Conservation (phyloP, 2,113 vertebrate species). For the Xenotilapia flavipinnis region DNA sequence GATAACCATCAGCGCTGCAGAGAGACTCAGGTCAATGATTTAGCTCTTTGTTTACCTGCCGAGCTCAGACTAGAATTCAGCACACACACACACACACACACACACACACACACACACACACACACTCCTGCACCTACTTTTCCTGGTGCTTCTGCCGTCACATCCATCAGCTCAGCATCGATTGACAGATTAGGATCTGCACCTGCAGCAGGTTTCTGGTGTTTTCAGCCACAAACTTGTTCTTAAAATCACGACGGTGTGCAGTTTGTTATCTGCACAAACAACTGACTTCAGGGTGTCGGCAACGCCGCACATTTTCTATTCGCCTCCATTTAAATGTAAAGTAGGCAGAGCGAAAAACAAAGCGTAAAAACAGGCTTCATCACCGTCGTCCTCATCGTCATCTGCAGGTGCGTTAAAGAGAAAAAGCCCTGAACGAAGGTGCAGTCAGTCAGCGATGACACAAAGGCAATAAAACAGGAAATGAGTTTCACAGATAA, state of each 20-base stretch:
- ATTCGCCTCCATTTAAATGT: background rate
- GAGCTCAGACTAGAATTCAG: background rate
- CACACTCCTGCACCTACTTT: background rate
- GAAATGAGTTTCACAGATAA: background rate
- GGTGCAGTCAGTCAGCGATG: background rate
- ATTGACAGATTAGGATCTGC: constrained; percentile 13
- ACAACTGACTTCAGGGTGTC: background rate
- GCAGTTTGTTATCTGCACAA: background rate
- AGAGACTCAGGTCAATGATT: background rate
- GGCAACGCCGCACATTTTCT: background rate
- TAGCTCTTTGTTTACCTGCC: background rate
- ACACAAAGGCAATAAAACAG: background rate
- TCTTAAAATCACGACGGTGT: background rate
- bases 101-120: background rate
- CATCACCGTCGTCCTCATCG: background rate
- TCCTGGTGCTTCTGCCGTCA: background rate
- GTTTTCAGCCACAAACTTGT: background rate
- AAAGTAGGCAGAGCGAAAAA: background rate
- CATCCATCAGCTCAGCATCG: background rate
- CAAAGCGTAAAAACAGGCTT: background rate
- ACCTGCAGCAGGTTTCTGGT: background rate
- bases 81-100: background rate
- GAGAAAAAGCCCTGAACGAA: background rate
- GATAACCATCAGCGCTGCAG: background rate
- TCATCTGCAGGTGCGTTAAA: background rate